Evolutionary conservation across 2,797 vertebrate species (phyloP).

Genomic region (Sebastes goodei): DNA sequence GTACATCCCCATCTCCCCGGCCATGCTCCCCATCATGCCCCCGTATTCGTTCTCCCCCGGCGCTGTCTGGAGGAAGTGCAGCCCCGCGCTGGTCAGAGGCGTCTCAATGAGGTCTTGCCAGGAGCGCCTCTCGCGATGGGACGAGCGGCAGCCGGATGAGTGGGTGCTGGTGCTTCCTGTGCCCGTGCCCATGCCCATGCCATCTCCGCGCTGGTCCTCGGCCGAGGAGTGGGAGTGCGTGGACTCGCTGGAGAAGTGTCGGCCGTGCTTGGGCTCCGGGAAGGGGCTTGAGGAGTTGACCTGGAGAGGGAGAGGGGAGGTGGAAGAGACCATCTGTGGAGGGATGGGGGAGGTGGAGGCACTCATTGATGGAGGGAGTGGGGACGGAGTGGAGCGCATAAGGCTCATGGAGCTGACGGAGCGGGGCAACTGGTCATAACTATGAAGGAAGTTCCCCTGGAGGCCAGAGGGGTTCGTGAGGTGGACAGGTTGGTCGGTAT

Average conservation of each 20-base stretch:
- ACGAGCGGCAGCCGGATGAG: slow-evolving; percentile 86
- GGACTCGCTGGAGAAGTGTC: slow-evolving; percentile 91
- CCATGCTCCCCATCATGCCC: slow-evolving; percentile 73
- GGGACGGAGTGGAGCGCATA: slow-evolving; percentile 78
- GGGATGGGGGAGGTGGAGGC: slow-evolving; percentile 79
- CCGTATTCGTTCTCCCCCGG: slow-evolving; percentile 83
- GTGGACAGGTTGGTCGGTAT: neutral
- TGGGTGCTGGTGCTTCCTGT: slow-evolving; percentile 84
- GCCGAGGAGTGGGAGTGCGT: slow-evolving; percentile 90
- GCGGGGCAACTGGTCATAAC: slow-evolving; percentile 77
- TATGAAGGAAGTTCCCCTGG: slow-evolving; percentile 72
- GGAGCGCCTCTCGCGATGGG: slow-evolving; percentile 87
- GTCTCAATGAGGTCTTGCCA: slow-evolving; percentile 94
- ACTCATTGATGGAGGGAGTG: slow-evolving; percentile 72
- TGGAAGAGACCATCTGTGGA: slow-evolving; percentile 82
- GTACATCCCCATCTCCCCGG: slow-evolving; percentile 73
- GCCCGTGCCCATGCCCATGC: slow-evolving; percentile 75
- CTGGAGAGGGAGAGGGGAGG: slow-evolving; percentile 82
- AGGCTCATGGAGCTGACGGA: slow-evolving; percentile 81
- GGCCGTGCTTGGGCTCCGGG: slow-evolving; percentile 87
- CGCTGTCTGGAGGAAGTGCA: slow-evolving; percentile 90
- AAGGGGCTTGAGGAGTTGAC: slow-evolving; percentile 91
- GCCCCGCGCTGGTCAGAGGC: slow-evolving; percentile 89
- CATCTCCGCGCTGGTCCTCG: slow-evolving; percentile 84
- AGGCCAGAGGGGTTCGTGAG: slow-evolving; percentile 10